These are phyloP conservation scores for Miniopterus natalensis DNA, from an alignment of 2,113 vertebrate genomes.

Conservation along the genomic window DNA sequence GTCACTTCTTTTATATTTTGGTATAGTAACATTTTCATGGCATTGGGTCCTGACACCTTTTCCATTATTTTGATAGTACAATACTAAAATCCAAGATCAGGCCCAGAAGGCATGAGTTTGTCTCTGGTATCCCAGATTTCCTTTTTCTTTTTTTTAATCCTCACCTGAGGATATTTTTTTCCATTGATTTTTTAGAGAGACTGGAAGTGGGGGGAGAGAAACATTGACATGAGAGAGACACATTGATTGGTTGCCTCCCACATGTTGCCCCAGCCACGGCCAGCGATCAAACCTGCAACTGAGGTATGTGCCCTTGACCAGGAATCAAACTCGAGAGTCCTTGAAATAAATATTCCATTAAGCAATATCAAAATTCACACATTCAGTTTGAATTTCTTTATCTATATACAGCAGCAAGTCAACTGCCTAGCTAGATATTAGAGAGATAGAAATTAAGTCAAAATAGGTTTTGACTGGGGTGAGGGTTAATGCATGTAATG, in stretches of 20 bases:
- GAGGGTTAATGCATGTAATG: neutral
- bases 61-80: neutral
- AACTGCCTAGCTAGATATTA: neutral
- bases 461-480: neutral
- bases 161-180: too few species aligned
- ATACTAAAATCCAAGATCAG: neutral
- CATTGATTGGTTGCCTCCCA: too few species aligned
- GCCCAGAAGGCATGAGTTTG: neutral
- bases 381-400: neutral
- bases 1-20: neutral
- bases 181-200: too few species aligned
- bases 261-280: too few species aligned
- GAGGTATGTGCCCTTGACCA: too few species aligned
- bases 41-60: neutral
- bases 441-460: neutral
- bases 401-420: too few species aligned
- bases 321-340: neutral
- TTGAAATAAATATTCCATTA: conserved; percentile 1
- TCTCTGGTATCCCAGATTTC: neutral
- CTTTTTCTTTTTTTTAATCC: neutral
- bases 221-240: too few species aligned
- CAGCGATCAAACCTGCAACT: too few species aligned
- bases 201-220: too few species aligned
- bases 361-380: neutral
- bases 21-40: neutral